Base-by-base conservation (phyloP, 2,888 invertebrate species). In the Lymantria dispar region DNA sequence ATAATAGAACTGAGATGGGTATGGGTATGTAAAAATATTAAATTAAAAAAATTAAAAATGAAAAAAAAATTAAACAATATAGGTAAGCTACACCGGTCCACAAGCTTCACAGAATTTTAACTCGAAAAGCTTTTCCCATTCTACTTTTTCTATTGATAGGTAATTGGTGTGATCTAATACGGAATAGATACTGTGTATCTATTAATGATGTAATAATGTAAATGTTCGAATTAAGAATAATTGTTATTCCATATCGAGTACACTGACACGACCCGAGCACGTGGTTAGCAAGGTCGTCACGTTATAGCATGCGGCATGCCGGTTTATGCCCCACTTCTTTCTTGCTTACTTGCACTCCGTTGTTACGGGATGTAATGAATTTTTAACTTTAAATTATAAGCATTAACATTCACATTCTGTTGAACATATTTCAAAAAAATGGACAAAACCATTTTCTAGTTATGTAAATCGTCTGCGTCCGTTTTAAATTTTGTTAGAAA, bases 261-360 rank as follows among this genome's bases (percentile, higher is more conserved):
- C 66, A 62, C 60, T 65, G 62, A 64, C 78, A 80, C 76, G 76
- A 54, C 45, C 51, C 45, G 22, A 74, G 68, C 83, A 84, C 84
- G 83, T 83, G 84, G 77, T 60, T 12, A 47, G 70, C 85, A 85
- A 85, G 85, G 85, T 78, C 84, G 78, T 52, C 54, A 56, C 54
- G 52, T 44, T 54, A 60, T 48, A 56, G 47, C 61, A 60, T 48
- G 43, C 60, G 58, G 59, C 65, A 69, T 57, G 68, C 68, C 69
- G 70, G 60, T 64, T 62, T 42, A 58, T 62, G 61, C 63, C 60
- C 64, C 58, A 64, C 68, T 54, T 56, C 38, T 37, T 41, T 22
- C 22, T 22, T 22, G 22, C 22, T 22, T 58, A 62, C 60, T 55
- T 61, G 59, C 50, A 48, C 29, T 54, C 22, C 22, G 14, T 42